A percentile compares a stretch with the other conserved stretches of the same genome.
Evolutionary conservation across 2,888 invertebrate species (phyloP).

Genomic region (Venusia cambrica): DNA sequence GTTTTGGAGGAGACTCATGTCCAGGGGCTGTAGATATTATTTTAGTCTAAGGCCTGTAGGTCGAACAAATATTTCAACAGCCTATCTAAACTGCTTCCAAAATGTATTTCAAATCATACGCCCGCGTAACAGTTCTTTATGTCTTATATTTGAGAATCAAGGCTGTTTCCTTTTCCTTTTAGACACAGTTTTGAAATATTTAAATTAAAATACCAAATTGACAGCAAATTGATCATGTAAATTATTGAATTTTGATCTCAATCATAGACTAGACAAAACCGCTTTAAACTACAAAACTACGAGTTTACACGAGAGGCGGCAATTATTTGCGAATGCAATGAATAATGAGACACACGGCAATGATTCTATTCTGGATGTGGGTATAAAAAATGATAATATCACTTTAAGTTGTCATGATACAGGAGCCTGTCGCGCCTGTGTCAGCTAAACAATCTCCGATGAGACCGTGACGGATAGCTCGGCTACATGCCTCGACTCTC

Average conservation of each 20-base stretch:
- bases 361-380: constrained; percentile 8
- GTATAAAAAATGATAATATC: constrained; percentile 20
- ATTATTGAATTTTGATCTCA: constrained; percentile 2
- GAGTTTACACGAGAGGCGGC: no score
- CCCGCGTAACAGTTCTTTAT: no score
- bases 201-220: constrained; percentile 14
- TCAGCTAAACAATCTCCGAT: constrained; percentile 22
- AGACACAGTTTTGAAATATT: constrained; percentile 7
- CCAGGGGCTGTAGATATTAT: no score
- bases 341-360: constrained; percentile 5
- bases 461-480: constrained; percentile 20
- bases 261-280: no score
- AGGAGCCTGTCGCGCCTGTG: constrained; percentile 11
- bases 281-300: no score
- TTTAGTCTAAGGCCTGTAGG: no score
- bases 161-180: constrained; percentile 21
- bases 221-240: constrained; percentile 5
- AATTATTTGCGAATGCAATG: no score
- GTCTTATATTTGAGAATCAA: constrained; percentile 8
- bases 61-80: no score
- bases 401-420: constrained; percentile 26
- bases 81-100: no score
- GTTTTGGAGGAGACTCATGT: no score
- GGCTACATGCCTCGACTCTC: constrained; percentile 17
- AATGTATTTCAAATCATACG: no score